Conservation (phyloP, 2,113 vertebrate species). For the Heterocephalus glaber region DNA sequence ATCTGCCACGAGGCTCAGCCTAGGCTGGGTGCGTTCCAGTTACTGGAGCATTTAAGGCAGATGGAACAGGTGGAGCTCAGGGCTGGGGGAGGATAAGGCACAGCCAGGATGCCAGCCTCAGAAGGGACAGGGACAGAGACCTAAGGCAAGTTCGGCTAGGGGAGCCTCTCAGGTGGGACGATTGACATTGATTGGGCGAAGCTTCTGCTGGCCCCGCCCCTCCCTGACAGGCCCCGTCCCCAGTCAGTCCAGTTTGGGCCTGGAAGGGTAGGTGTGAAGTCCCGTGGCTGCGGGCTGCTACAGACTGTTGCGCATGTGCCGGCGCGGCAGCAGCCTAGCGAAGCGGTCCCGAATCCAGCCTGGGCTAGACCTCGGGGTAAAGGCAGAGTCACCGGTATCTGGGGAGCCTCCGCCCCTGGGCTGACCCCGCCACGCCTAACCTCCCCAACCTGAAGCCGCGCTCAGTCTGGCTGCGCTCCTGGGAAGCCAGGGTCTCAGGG, state of each 20-base stretch:
- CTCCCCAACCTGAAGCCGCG: constrained; percentile 84
- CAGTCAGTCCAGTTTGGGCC: constrained; percentile 85
- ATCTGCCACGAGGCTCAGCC: neutral
- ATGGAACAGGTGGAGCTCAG: neutral
- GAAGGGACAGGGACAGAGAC: neutral
- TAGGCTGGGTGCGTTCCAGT: neutral
- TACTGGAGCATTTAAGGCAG: neutral
- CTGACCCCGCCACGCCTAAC: accelerated
- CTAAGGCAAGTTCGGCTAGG: neutral
- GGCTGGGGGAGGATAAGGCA: neutral
- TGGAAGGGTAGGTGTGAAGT: constrained; percentile 86
- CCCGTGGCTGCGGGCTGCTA: constrained; percentile 83
- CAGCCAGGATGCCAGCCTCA: neutral
- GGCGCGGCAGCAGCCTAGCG: constrained; percentile 77
- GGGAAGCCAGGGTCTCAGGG: constrained; percentile 78
- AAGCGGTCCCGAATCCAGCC: constrained; percentile 85
- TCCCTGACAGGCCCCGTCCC: neutral
- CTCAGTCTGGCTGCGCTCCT: neutral
- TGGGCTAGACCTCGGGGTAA: constrained; percentile 63
- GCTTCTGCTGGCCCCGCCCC: neutral
- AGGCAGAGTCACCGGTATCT: accelerated
- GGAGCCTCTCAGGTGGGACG: neutral
- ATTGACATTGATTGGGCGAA: neutral
- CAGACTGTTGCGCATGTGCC: constrained; percentile 84
- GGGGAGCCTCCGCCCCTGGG: neutral